Base-by-base conservation (phyloP, 2,888 invertebrate species). In the Tethea ocularis region DNA sequence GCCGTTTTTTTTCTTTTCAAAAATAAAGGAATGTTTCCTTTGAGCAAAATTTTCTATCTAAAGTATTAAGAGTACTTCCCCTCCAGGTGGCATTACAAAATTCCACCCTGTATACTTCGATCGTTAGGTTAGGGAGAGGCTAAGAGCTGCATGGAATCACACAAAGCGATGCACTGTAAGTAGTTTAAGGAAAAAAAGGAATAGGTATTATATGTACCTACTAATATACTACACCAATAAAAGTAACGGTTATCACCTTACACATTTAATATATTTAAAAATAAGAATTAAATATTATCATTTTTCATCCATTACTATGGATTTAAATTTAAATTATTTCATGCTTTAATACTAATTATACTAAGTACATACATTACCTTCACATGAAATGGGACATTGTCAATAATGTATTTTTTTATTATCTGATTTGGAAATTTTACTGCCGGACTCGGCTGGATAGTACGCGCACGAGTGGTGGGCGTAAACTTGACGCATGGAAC, bases 331-430 rank as follows among this genome's bases (percentile, higher is more conserved):
- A 13, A 52, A 15, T n/a, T 17, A 29, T 24, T 52, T 24, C 11
- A 20, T 20, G 64, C 63, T 6, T 56, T 36, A 23, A 36, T 56
- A 61, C 60, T 59, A 15, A 56, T 58, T 69, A 66, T 74, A 73
- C 75, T 77, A 65, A n/a, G n/a, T n/a, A n/a, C 57, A 63, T 46
- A 58, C 69, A 66, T 70, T 74, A 65, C 64, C 54, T 68, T 75
- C 69, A 69, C 68, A 70, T 75, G 74, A 69, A 68, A 71, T 61
- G 67, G 56, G 71, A 75, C 81, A 82, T 75, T 80, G 78, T 78
- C 83, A 80, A 86, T 87, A 87, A 88, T 84, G 82, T 88, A 63
- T 74, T 70, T 70, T 82, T 86, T 87, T 87, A 87, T 80, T 84
- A 77, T 78, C 80, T 74, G 79, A 84, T 85, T 85, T 83, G 72